Evolutionary conservation across 1,140 invertebrate species (phyloP).

Genomic region (Zaprionus nigranus): DNA sequence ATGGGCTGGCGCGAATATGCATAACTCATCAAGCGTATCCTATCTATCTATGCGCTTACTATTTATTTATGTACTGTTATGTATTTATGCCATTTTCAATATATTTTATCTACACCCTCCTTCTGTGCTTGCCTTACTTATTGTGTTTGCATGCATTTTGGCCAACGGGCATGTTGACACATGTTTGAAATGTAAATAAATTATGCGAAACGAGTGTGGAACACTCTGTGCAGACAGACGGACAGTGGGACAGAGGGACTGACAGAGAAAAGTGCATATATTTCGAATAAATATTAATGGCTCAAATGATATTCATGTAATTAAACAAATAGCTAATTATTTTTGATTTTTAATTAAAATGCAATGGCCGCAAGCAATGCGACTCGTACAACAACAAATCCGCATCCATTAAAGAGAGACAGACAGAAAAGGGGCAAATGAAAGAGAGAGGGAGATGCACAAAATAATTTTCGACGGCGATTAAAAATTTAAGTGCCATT

Average conservation of each 20-base stretch:
- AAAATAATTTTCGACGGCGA: conserved; percentile 12
- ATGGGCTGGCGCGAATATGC: conserved; percentile 58
- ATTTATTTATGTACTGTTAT: conserved; percentile 34
- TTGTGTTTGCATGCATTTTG: conserved; percentile 65
- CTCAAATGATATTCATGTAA: conserved; percentile 60
- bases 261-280: conserved; percentile 8
- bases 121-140: conserved; percentile 36
- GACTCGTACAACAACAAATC: conserved; percentile 4
- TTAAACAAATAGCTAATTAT: conserved; percentile 69
- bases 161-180: conserved; percentile 75
- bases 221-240: conserved; percentile 12
- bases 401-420: conserved; percentile 29
- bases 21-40: conserved; percentile 61
- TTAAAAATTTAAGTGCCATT: conserved; percentile 39
- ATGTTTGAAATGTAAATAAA: conserved; percentile 83
- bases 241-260: not conserved
- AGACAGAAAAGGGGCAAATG: not conserved
- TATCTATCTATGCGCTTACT: conserved; percentile 28
- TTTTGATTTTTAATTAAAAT: conserved; percentile 70
- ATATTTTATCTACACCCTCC: conserved; percentile 58
- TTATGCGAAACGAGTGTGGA: conserved; percentile 55
- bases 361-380: conserved; percentile 56
- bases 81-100: conserved; percentile 69
- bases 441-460: not conserved
- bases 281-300: conserved; percentile 78